Base-by-base conservation (phyloP, 1,140 invertebrate species). In the Neelides sp. region DNA sequence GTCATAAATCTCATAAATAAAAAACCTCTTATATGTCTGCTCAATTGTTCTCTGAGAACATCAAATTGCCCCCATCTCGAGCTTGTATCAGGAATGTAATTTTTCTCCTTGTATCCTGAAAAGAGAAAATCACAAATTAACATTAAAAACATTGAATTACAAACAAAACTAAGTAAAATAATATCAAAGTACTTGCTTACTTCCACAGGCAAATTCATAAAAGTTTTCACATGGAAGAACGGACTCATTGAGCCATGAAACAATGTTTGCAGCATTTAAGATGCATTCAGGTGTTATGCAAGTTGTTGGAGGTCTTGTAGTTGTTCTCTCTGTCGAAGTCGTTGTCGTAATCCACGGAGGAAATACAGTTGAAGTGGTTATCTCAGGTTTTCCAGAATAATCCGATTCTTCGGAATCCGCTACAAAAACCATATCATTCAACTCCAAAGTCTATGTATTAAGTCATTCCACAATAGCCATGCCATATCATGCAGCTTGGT, bases 201-300 rank as follows among this genome's bases (percentile, higher is more conserved):
- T 8, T 8, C 7, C n/a, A 8, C n/a, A 32, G 7, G 7, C 7
- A 32, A 5, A 32, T 42, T 68, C 48, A 49, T 65, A 69, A 53
- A 69, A 69, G 51, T 69, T 63, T 15, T 63, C 43, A 54, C 67
- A 68, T 34, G 66, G 66, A 44, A 67, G 53, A 23, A 56, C 57
- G 20, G 5, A 45, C 13, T 27, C 51, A 53, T 12, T 36, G 7
- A 17, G 19, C 4, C 24, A 39, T 48, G 3, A 48, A 22, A 22
- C 51, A 53, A 19, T 32, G 12, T 12, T 39, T 39, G 2, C 10
- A 5, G 19, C 20, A n/a, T n/a, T n/a, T n/a, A n/a, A n/a, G n/a
- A n/a, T n/a, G n/a, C n/a, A n/a, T 15, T 4, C 23, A 3, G 17
- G 15, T 20, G 36, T 19, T n/a, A 4, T 47, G 3, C 2, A 7